Evolutionary conservation across 2,797 vertebrate species (phyloP), one percentile per base, ranked within the genome.

Genomic region (Sparidentex hasta): DNA sequence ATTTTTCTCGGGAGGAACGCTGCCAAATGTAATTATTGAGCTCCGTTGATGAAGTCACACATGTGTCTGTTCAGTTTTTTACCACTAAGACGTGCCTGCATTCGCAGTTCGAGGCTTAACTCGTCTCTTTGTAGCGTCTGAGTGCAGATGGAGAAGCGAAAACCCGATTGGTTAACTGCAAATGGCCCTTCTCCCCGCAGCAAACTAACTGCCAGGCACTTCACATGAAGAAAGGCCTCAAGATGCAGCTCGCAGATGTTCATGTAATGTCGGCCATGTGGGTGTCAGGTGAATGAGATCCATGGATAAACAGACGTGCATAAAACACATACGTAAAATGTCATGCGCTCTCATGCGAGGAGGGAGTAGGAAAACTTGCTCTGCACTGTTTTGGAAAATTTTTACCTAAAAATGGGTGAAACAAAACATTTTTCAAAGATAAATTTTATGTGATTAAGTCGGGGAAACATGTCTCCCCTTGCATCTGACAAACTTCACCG

Each of bases 201-300:
- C 92, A 78, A 91, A 87, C 86, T 93, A 93, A 88, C 93, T 92
- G 90, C 90, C 88, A 92, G 91, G 91, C 93, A 92, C 87, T 93
- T 91, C 81, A 82, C 86, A 91, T 92, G 88, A 93, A 86, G 84
- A 85, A 93, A 92, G 72, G 92, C 93, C 92, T 87, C 83, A 73
- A 92, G 92, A 92, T 87, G 87, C 86, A 85, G 85, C 92, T 92
- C 88, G 84, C 93, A 94, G 92, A 94, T 94, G 93, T 93, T 94
- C 91, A 21, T 55, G 66, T 82, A 93, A 92, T 90, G 88, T 81
- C 29, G 87, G 81, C 91, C 90, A 91, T 93, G 92, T 93, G 92
- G 91, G 77, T 89, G 93, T 91, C 90, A 91, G 90, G 90, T 91
- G 85, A 88, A 90, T 86, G 81, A 91, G 86, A 90, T 86, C 68